Conservation (phyloP, 2,888 invertebrate species). For the Cetonia aurata region DNA sequence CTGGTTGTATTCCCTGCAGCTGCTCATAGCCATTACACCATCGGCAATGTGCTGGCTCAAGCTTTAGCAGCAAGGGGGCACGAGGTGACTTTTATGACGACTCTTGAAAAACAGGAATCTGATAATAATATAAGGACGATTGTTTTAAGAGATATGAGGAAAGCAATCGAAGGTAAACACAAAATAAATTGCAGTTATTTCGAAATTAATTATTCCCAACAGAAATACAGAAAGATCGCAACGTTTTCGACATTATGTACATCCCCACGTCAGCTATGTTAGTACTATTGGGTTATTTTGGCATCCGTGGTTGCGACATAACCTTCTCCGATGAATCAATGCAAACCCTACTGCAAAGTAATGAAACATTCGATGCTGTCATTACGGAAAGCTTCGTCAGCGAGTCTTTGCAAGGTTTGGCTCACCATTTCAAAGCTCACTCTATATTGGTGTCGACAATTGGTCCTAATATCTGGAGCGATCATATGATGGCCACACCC, state of each 20-base stretch:
- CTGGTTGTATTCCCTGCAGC: conserved; percentile 56
- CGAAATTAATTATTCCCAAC: conserved; percentile 2
- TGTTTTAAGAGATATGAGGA: background rate
- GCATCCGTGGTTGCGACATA: background rate
- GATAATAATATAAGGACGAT: conserved; percentile 63
- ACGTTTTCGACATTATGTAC: conserved; percentile 11
- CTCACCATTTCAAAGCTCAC: conserved; percentile 58
- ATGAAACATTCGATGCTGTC: conserved; percentile 60
- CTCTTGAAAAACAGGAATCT: conserved; percentile 60
- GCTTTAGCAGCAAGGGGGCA: conserved; percentile 64
- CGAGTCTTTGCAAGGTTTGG: conserved; percentile 64
- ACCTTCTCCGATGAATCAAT: conserved; percentile 28
- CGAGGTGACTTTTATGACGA: conserved; percentile 62
- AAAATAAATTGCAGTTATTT: background rate
- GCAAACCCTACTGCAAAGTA: conserved; percentile 51
- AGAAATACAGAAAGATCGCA: conserved; percentile 12
- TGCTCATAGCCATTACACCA: conserved; percentile 56
- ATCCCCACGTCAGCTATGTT: background rate
- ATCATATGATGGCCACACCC: conserved; percentile 65
- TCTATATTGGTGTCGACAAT: conserved; percentile 61
- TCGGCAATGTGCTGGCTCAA: conserved; percentile 56
- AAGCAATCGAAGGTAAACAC: conserved; percentile 12
- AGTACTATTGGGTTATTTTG: background rate
- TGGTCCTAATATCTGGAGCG: conserved; percentile 43
- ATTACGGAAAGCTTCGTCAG: conserved; percentile 66